Evolutionary conservation across 2,888 invertebrate genomes (phyloP).

Genomic region (Heliconius cydno): DNA sequence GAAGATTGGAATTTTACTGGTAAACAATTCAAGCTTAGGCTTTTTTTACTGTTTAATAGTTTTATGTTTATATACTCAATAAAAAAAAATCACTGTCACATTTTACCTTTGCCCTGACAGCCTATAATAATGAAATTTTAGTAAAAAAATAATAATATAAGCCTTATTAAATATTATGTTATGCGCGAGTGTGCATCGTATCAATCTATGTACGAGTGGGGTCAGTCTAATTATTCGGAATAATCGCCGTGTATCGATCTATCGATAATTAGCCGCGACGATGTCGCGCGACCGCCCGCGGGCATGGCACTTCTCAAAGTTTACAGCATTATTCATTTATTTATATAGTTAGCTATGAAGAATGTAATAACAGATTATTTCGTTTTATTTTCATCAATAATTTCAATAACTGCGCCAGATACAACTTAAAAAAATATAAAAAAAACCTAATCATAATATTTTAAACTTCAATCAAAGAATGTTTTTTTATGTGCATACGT

Average conservation of each 20-base stretch:
- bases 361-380: too few species aligned
- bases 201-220: conserved; percentile 54
- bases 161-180: conserved; percentile 20
- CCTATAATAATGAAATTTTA: background rate
- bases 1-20: too few species aligned
- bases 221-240: conserved; percentile 79
- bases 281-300: conserved; percentile 77
- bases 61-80: too few species aligned
- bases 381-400: too few species aligned
- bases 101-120: background rate
- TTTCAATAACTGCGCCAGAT: too few species aligned
- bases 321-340: conserved; percentile 37
- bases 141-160: background rate
- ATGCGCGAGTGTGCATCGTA: conserved; percentile 32
- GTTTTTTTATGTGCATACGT: background rate
- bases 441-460: background rate
- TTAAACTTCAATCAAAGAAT: background rate
- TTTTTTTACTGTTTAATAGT: too few species aligned
- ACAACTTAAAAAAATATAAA: background rate
- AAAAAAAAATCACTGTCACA: too few species aligned
- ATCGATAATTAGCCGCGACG: conserved; percentile 76
- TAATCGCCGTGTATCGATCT: conserved; percentile 74
- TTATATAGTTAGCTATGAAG: background rate
- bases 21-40: too few species aligned
- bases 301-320: conserved; percentile 64